Base-by-base conservation (phyloP, 1,140 invertebrate species). In the Drosophila chauvacae region DNA sequence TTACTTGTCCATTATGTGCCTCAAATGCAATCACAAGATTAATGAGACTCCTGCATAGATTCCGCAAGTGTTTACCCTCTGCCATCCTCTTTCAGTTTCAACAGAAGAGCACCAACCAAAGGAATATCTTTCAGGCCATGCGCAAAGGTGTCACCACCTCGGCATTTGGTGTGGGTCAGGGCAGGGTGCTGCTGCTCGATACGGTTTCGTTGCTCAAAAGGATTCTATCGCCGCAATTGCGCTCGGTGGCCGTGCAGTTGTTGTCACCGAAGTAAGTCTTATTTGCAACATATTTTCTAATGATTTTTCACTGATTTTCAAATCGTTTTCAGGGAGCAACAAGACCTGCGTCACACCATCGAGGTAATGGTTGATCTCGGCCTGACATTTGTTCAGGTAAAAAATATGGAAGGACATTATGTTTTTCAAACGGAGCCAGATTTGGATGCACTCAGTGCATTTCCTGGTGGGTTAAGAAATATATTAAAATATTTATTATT, bases 341-440 rank as follows among this genome's bases (percentile, higher is more conserved):
- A 94, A 20, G 94, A 96, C 47, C 90, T 99, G 14, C 85, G 92
- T 1, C 93, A 95, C 26, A 94, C 98, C n/a, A 95, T 98, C 2
- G 94, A 95, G 61, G 94, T 96, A 1, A 97, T 99, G 97, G 95
- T 98, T 39, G 96, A 97, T 88, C 97, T 98, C 91, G 98, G 97
- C 70, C 93, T 99, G 56, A 96, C 95, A 23, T 98, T 97, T 92
- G 93, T 95, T 2, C 98, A 99, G 93, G 95, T 97, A 61, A 95
- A 96, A 50, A 94, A 93, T 7, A 76, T 92, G 0, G 97, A 98
- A 75, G 97, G 97, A 50, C 95, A 94, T 44, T 98, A 97, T 92
- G 93, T 94, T 6, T 98, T 96, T 91, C 93, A 95, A 47, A 92
- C 98, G 4, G 97, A 98, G 91, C 97, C 97, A 91, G 97, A 95